A percentile compares a stretch with the other conserved stretches of the same genome.
Evolutionary conservation across 2,888 invertebrate genomes (phyloP).

Genomic region (Ochlodes sylvanus): DNA sequence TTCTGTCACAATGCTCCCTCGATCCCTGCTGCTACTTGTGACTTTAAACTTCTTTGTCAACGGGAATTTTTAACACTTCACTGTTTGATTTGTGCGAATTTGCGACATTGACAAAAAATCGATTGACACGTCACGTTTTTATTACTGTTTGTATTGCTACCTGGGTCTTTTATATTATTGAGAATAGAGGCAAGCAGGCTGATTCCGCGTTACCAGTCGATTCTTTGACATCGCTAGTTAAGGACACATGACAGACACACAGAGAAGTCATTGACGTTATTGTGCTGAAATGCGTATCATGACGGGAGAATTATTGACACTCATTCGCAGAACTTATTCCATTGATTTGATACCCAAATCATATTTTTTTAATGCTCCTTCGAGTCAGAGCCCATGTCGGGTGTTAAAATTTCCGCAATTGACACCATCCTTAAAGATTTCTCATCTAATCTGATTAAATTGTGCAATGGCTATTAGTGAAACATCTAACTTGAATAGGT

Average conservation of each 20-base stretch:
- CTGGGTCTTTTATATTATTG: constrained; percentile 68
- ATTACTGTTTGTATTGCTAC: constrained; percentile 81
- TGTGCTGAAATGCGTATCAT: constrained; percentile 62
- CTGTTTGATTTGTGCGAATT: constrained; percentile 83
- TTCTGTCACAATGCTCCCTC: constrained; percentile 65
- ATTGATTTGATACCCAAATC: constrained; percentile 19
- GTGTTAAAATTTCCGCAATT: not conserved
- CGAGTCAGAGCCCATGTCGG: not conserved
- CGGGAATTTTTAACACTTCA: constrained; percentile 81
- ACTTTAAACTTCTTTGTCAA: constrained; percentile 70
- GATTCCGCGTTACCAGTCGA: constrained; percentile 38
- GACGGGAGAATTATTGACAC: constrained; percentile 64
- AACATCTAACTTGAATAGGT: too few relatives aligned
- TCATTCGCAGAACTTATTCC: constrained; percentile 55
- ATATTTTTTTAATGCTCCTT: not conserved
- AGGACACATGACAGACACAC: constrained; percentile 40
- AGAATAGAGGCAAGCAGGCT: constrained; percentile 68
- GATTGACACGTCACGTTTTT: constrained; percentile 83
- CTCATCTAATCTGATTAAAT: not conserved
- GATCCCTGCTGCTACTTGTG: constrained; percentile 64
- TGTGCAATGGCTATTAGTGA: not conserved
- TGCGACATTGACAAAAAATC: constrained; percentile 62
- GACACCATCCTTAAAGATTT: not conserved
- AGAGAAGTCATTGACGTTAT: constrained; percentile 42
- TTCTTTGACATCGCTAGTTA: constrained; percentile 27